phyloP scores from a whole-genome alignment of 2,797 vertebrate genomes.

The Melopsittacus undulatus region DNA sequence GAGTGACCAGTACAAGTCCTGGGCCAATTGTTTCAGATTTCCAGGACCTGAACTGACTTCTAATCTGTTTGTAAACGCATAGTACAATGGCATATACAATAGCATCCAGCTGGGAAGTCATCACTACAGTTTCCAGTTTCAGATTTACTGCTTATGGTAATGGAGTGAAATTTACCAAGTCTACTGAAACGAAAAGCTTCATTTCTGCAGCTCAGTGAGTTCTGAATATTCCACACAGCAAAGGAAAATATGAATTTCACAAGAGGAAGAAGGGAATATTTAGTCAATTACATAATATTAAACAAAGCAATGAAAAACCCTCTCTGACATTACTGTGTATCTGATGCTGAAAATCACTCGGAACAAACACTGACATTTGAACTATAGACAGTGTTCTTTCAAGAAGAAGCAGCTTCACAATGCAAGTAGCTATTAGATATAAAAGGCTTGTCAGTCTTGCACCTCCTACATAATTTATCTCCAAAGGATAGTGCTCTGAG shows the following conservation, averaged over 20 bases:
- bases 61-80: background rate
- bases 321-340: background rate
- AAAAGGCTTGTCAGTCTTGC: slow-evolving; percentile 25
- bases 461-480: slow-evolving; percentile 45
- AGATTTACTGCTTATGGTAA: background rate
- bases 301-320: background rate
- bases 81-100: background rate
- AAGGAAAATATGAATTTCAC: slow-evolving; percentile 7
- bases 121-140: background rate
- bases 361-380: slow-evolving; percentile 27
- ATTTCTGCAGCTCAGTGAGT: background rate
- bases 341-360: slow-evolving; percentile 15
- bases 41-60: background rate
- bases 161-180: background rate
- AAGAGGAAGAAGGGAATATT: slow-evolving; percentile 23
- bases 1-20: background rate
- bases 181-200: background rate
- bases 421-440: slow-evolving; percentile 6
- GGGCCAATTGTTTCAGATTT: background rate
- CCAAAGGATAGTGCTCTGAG: slow-evolving; percentile 27
- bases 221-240: background rate
- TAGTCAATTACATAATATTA: slow-evolving; percentile 7
- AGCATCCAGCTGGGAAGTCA: background rate
- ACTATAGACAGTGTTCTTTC: background rate
- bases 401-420: slow-evolving; percentile 25